These are phyloP conservation scores for Psococerastis gibbosa DNA, from an alignment of 2,888 invertebrate species.

Conservation along the genomic window DNA sequence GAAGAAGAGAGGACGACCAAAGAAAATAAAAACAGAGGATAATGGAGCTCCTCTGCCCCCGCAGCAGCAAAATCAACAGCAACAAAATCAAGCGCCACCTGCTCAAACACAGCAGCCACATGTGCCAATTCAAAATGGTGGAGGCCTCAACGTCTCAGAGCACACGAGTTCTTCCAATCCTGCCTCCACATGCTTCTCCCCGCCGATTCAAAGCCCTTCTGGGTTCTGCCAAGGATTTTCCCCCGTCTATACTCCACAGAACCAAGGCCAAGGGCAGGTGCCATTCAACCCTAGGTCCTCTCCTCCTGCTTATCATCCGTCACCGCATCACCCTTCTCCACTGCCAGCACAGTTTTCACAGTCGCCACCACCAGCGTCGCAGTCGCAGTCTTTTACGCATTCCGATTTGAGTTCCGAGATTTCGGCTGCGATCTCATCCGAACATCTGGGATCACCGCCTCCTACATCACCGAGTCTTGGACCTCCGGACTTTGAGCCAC, in stretches of 20 bases:
- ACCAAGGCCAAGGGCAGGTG: background rate
- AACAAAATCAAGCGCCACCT: conserved; percentile 23
- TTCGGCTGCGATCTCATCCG: conserved; percentile 55
- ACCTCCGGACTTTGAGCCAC: conserved; percentile 57
- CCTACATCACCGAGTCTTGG: conserved; percentile 45
- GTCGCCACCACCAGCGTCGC: conserved; percentile 25
- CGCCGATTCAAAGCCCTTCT: conserved; percentile 30
- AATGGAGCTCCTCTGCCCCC: conserved; percentile 29
- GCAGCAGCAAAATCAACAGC: too few relatives aligned
- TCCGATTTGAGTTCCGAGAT: conserved; percentile 59
- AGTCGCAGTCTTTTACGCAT: conserved; percentile 34
- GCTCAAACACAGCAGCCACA: conserved; percentile 73
- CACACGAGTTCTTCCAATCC: conserved; percentile 27
- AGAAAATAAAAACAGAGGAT: conserved; percentile 57
- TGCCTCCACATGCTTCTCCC: conserved; percentile 30
- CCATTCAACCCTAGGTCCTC: conserved; percentile 17
- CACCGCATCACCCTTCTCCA: conserved; percentile 19
- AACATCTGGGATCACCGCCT: conserved; percentile 43
- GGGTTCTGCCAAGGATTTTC: conserved; percentile 17
- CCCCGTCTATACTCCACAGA: conserved; percentile 7
- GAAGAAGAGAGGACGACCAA: conserved; percentile 74
- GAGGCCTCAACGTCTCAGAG: conserved; percentile 17
- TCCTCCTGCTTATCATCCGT: conserved; percentile 19
- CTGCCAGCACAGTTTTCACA: conserved; percentile 24
- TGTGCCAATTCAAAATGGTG: conserved; percentile 22